These are phyloP conservation scores for Agrypnia vestita DNA, from an alignment of 1,140 invertebrate species.

Conservation along the genomic window DNA sequence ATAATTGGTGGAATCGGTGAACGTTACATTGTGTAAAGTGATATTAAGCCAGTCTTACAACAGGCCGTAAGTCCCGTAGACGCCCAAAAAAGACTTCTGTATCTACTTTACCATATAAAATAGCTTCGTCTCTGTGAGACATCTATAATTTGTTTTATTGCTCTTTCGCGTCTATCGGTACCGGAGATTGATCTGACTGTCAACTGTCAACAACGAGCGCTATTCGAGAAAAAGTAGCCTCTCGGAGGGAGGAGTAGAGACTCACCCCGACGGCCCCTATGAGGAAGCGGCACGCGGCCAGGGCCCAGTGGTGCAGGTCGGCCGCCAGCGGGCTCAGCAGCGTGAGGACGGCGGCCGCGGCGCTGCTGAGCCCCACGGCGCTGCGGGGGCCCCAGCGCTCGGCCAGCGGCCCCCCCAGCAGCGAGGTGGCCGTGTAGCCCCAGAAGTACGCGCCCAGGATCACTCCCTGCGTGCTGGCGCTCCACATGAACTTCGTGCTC, in stretches of 20 bases:
- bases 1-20: too few relatives aligned
- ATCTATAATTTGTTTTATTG: too few relatives aligned
- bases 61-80: too few relatives aligned
- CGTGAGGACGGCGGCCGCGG: conserved; percentile 81
- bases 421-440: conserved; percentile 74
- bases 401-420: conserved; percentile 81
- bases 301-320: conserved; percentile 74
- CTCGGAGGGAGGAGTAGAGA: conserved; percentile 36
- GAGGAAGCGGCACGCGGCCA: conserved; percentile 78
- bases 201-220: too few relatives aligned
- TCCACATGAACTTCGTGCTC: conserved; percentile 74
- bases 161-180: too few relatives aligned
- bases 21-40: too few relatives aligned
- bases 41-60: too few relatives aligned
- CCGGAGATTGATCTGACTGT: too few relatives aligned
- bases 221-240: too few relatives aligned
- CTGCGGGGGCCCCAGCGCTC: conserved; percentile 82
- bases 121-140: too few relatives aligned
- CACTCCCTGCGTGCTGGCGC: conserved; percentile 75
- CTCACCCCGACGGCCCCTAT: conserved; percentile 80
- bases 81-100: too few relatives aligned
- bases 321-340: conserved; percentile 79
- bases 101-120: too few relatives aligned
- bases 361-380: conserved; percentile 80
- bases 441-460: conserved; percentile 81